phyloP scores from a whole-genome alignment of 2,113 vertebrate species.

The Psettodes erumei region DNA sequence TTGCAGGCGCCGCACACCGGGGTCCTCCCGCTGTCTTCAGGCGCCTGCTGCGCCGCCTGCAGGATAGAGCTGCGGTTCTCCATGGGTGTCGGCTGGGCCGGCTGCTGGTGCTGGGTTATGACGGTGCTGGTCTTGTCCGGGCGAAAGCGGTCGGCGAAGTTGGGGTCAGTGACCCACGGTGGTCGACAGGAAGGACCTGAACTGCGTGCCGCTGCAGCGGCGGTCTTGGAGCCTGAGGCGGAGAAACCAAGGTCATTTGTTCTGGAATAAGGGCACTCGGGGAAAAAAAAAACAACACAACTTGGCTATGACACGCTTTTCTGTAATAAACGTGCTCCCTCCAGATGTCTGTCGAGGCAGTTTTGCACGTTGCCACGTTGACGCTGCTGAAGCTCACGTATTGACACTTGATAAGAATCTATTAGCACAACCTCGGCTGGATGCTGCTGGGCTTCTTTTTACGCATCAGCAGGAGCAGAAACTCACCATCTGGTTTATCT shows the following conservation, averaged over 20 bases:
- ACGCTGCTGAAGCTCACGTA: conserved; percentile 35
- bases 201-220: conserved; percentile 4
- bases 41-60: conserved; percentile 90
- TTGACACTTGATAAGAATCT: conserved; percentile 64
- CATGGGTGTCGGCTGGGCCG: conserved; percentile 90
- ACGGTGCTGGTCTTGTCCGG: conserved; percentile 96
- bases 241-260: not conserved
- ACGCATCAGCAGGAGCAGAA: conserved; percentile 59
- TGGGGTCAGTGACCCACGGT: conserved; percentile 94
- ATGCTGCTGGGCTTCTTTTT: conserved; percentile 52
- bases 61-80: conserved; percentile 97
- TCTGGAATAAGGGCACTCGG: not conserved
- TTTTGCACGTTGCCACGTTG: conserved; percentile 9
- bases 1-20: conserved; percentile 94
- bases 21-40: conserved; percentile 85
- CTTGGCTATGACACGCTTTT: conserved; percentile 10
- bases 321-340: conserved; percentile 8
- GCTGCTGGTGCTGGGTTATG: conserved; percentile 94
- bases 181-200: conserved; percentile 86
- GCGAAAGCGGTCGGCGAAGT: conserved; percentile 92
- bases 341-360: conserved; percentile 41
- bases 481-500: conserved; percentile 81
- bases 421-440: conserved; percentile 60
- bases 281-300: no score
- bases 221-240: conserved; percentile 70